Evolutionary conservation across 2,113 vertebrate genomes (phyloP), one percentile per base, ranked within the genome.

Genomic region (Melospiza melodia): DNA sequence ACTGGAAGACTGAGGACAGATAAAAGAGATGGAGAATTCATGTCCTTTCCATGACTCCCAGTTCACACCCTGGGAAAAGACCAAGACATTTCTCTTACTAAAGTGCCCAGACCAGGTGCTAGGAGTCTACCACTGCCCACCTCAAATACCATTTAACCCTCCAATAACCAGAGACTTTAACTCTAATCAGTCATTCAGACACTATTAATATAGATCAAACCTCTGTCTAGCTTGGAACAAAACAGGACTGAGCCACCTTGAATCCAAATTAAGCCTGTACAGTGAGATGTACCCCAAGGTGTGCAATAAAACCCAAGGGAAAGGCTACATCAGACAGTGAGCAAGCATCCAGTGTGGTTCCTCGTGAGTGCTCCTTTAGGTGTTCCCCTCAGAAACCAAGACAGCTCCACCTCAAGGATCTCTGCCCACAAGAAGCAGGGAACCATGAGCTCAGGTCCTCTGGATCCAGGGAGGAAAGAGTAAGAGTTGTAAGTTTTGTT

Each of bases 31-130:
- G 86, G 99, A 99, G 63, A 97, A 98, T 63, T 99, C 97, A 54
- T 99, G 98, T 83, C 99, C 99, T 97, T 99, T 99, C 98, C 99
- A 99, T 0, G 99, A 98, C 84, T 99, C 98, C 98, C 99, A 99
- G 91, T 99, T 99, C 89, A 99, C 98, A 8, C 98, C 98, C 99
- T 99, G 55, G 23, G 33, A 88, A 61, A 61, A 69, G 21, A 80
- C 41, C 61, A 73, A 31, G 18, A 57, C 37, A 65, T 82, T 90
- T 51, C 10, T 67, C 74, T 76, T 19, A 90, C n/a, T 77, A 13
- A 87, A 91, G 35, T 15, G 77, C 20, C 20, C 81, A 83, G 46
- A 57, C 4, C 25, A 65, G 14, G 20, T 35, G 20, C 39, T 81
- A 21, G 28, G 39, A 82, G 7, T 41, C n/a, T 76, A 49, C 41